Conservation (phyloP, 2,113 vertebrate species). For the Bos indicus region DNA sequence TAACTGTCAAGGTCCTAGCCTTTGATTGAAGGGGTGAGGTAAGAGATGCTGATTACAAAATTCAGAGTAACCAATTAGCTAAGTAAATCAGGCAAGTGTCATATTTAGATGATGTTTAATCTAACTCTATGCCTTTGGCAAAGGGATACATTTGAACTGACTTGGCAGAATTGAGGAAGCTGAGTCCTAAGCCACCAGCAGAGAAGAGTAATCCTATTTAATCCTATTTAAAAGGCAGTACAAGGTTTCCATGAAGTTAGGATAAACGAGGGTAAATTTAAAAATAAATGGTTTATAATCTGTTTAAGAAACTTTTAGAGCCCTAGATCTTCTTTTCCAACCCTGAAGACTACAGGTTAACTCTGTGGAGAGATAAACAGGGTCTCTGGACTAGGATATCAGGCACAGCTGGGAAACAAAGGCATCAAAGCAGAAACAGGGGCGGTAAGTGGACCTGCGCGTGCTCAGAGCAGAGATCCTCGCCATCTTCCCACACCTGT, state of each 20-base stretch:
- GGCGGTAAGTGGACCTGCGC: not conserved
- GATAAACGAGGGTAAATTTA: not conserved
- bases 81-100: not conserved
- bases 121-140: not conserved
- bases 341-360: not conserved
- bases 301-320: not conserved
- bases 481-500: not conserved
- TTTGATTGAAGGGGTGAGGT: not conserved
- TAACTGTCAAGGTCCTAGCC: not conserved
- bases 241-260: not conserved
- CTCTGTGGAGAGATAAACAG: not conserved
- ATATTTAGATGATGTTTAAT: conserved; percentile 22
- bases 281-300: not conserved
- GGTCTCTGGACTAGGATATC: not conserved
- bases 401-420: not conserved
- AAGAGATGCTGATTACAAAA: conserved; percentile 10
- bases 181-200: not conserved
- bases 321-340: not conserved
- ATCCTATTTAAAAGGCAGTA: not conserved
- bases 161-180: not conserved
- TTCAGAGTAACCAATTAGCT: conserved; percentile 3
- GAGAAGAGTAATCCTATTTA: not conserved
- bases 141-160: not conserved
- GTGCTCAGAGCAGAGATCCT: not conserved
- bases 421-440: not conserved